phyloP scores from a whole-genome alignment of 2,113 vertebrate genomes.

The Thunnus thynnus region DNA sequence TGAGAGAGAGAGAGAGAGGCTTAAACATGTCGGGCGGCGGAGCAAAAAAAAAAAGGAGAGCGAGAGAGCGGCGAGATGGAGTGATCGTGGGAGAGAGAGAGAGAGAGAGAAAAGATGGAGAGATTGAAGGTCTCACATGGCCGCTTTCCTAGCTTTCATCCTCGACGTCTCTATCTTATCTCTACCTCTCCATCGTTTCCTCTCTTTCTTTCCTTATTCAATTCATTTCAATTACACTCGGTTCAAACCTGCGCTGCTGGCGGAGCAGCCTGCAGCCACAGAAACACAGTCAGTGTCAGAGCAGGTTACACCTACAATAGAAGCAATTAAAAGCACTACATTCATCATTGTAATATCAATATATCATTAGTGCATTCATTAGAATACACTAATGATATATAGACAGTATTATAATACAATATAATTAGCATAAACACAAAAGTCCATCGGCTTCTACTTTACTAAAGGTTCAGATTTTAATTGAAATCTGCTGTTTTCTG shows the following conservation, averaged over 20 bases:
- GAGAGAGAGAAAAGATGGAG: slow-evolving; percentile 48
- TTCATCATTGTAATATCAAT: background rate
- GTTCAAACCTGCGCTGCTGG: background rate
- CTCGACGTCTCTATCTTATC: slow-evolving; percentile 22
- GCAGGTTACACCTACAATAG: slow-evolving; percentile 13
- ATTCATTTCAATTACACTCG: background rate
- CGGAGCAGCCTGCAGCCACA: background rate
- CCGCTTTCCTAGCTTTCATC: slow-evolving; percentile 40
- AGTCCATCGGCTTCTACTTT: background rate
- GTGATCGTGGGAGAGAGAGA: slow-evolving; percentile 31
- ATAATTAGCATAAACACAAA: background rate
- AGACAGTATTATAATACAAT: background rate
- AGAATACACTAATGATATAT: background rate
- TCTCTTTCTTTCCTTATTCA: background rate
- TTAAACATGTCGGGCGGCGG: slow-evolving; percentile 28
- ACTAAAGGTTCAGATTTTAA: too few relatives aligned
- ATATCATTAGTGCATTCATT: background rate
- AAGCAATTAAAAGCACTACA: background rate
- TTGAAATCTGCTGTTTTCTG: background rate
- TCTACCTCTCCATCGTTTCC: background rate
- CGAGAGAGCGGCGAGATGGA: slow-evolving; percentile 35
- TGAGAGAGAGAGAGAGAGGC: slow-evolving; percentile 53
- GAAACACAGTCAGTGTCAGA: background rate
- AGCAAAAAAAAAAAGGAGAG: slow-evolving; percentile 22
- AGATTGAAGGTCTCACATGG: slow-evolving; percentile 56